phyloP scores from a whole-genome alignment of 1,140 invertebrate species.

The Drosophila equinoxialis region DNA sequence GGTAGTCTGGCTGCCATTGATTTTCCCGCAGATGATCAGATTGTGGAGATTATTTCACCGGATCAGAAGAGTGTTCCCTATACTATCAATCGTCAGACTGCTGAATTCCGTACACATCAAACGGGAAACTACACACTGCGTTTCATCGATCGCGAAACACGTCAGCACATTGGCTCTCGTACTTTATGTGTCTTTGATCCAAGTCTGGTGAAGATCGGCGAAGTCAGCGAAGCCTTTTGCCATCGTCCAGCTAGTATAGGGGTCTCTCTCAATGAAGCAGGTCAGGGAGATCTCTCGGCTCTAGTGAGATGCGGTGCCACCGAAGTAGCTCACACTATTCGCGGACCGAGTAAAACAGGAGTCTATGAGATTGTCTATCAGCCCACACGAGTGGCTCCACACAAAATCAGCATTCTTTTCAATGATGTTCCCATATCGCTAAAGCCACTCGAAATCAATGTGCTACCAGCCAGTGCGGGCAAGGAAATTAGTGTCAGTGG shows the following conservation, averaged over 20 bases:
- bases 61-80: constrained; percentile 84
- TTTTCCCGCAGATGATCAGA: constrained; percentile 84
- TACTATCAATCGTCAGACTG: constrained; percentile 83
- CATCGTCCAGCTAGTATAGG: constrained; percentile 90
- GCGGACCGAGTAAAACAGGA: constrained; percentile 87
- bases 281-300: constrained; percentile 91
- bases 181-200: constrained; percentile 94
- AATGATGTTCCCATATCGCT: constrained; percentile 88
- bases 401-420: constrained; percentile 91
- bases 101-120: constrained; percentile 84
- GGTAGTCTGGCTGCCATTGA: constrained; percentile 85
- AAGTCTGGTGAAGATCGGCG: constrained; percentile 89
- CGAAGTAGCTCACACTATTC: constrained; percentile 90
- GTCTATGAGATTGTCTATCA: constrained; percentile 93
- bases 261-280: constrained; percentile 89
- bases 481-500: constrained; percentile 87
- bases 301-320: constrained; percentile 90
- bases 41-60: constrained; percentile 85
- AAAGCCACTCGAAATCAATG: constrained; percentile 84
- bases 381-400: constrained; percentile 91
- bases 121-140: constrained; percentile 85
- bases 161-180: constrained; percentile 83
- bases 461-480: constrained; percentile 86
- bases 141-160: constrained; percentile 80
- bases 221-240: constrained; percentile 91